These are phyloP conservation scores for Phoeniculus purpureus DNA, from an alignment of 2,797 vertebrate genomes.

Conservation along the genomic window DNA sequence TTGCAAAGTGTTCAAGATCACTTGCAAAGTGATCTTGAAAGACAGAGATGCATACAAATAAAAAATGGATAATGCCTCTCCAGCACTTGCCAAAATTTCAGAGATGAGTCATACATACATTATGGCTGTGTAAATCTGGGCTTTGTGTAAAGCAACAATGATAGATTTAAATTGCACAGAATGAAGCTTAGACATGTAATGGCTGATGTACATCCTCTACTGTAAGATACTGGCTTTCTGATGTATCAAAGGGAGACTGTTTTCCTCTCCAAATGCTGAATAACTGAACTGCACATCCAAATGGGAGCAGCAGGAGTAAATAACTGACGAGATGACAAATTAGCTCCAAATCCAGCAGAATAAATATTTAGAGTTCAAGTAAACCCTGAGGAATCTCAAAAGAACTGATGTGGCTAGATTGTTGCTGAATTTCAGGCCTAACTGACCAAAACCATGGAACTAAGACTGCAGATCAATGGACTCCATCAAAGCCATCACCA, in stretches of 20 bases:
- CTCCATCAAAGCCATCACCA: background rate
- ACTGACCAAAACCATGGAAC: background rate
- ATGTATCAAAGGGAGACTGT: background rate
- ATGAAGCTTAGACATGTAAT: background rate
- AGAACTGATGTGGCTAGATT: background rate
- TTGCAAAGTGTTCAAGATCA: background rate
- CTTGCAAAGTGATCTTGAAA: slow-evolving; percentile 30
- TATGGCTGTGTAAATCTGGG: slow-evolving; percentile 1
- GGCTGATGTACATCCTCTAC: background rate
- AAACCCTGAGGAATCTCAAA: background rate
- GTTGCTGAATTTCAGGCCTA: background rate
- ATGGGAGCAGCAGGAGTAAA: background rate
- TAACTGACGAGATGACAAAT: background rate
- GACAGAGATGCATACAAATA: slow-evolving; percentile 34
- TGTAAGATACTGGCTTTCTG: background rate
- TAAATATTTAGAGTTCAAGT: background rate
- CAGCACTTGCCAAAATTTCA: slow-evolving; percentile 33
- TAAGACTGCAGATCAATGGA: background rate
- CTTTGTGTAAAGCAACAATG: background rate
- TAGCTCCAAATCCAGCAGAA: background rate
- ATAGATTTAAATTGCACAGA: slow-evolving; percentile 3
- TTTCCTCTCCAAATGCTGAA: background rate
- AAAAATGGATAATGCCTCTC: slow-evolving; percentile 38
- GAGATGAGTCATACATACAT: slow-evolving; percentile 13
- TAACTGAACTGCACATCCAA: background rate